Percentiles rank a stretch among this genome's conserved stretches.
Evolutionary conservation across 2,888 invertebrate genomes (phyloP).

Genomic region (Ennomos quercinarius): DNA sequence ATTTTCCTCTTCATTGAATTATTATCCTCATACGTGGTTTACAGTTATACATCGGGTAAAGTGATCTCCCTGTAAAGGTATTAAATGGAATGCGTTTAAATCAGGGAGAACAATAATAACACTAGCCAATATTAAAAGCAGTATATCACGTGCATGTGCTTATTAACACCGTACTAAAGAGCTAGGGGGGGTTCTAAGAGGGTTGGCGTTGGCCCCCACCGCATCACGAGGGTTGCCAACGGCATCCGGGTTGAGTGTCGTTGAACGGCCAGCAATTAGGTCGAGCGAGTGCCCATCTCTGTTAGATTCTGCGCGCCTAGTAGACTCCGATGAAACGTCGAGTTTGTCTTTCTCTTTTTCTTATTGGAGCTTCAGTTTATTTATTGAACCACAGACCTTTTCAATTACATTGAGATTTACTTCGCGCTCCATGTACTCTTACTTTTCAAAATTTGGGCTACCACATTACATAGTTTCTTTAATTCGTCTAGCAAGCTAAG

Average conservation of each 20-base stretch:
- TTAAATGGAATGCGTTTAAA: not conserved
- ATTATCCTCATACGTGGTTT: too few species aligned
- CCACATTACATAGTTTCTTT: too few species aligned
- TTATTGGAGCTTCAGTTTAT: conserved; percentile 36
- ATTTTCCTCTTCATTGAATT: too few species aligned
- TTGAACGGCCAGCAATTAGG: conserved; percentile 78
- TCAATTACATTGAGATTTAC: too few species aligned
- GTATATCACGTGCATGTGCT: conserved; percentile 42
- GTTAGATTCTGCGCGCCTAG: conserved; percentile 49
- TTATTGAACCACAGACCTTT: conserved; percentile 4
- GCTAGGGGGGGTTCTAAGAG: conserved; percentile 34
- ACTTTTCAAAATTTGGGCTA: too few species aligned
- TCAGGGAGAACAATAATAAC: not conserved
- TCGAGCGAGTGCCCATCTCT: conserved; percentile 65
- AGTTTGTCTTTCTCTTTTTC: conserved; percentile 36
- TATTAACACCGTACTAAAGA: conserved; percentile 53
- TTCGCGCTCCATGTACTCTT: too few species aligned
- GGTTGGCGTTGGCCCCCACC: conserved; percentile 47
- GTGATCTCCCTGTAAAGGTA: not conserved
- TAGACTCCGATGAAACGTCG: conserved; percentile 53
- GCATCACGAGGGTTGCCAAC: conserved; percentile 58
- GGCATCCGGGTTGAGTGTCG: conserved; percentile 74
- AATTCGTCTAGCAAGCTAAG: too few species aligned
- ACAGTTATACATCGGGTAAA: too few species aligned
- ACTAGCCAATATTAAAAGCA: conserved; percentile 18